Conservation (phyloP, 2,888 invertebrate species). For the Cryptophagus acutangulus region DNA sequence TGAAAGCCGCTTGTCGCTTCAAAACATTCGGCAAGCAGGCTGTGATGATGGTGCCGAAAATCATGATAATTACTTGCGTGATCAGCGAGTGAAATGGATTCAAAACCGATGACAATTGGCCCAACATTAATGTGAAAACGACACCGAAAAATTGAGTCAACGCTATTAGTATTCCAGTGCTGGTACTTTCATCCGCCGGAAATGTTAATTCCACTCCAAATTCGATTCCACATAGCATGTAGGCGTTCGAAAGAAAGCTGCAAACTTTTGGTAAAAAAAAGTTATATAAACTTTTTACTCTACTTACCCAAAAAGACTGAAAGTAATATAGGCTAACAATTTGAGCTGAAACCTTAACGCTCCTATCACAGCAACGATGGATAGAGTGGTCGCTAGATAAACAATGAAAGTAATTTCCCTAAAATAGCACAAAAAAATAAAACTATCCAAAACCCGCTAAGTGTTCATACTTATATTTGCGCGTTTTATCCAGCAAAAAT, state of each 20-base stretch:
- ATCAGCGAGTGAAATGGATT: slow-evolving; percentile 23
- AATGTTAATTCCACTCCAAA: slow-evolving; percentile 35
- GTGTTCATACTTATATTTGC: slow-evolving; percentile 71
- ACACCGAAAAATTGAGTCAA: slow-evolving; percentile 33
- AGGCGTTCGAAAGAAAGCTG: slow-evolving; percentile 32
- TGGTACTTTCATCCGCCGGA: slow-evolving; percentile 34
- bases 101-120: slow-evolving; percentile 19
- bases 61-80: slow-evolving; percentile 16
- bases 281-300: neutral
- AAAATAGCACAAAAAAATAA: slow-evolving; percentile 12
- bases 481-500: slow-evolving; percentile 83
- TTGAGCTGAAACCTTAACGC: slow-evolving; percentile 17
- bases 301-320: slow-evolving; percentile 22
- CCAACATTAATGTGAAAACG: slow-evolving; percentile 24
- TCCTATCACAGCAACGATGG: slow-evolving; percentile 21
- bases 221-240: slow-evolving; percentile 35
- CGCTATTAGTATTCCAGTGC: slow-evolving; percentile 34
- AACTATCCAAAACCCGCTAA: too few species aligned
- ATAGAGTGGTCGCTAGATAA: slow-evolving; percentile 22
- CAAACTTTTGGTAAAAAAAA: slow-evolving; percentile 14
- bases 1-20: slow-evolving; percentile 23
- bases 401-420: slow-evolving; percentile 27
- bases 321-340: slow-evolving; percentile 18
- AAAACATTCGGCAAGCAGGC: slow-evolving; percentile 21
- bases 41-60: slow-evolving; percentile 23